Conservation (phyloP, 2,797 vertebrate species). For the Hephaestus fuliginosus region DNA sequence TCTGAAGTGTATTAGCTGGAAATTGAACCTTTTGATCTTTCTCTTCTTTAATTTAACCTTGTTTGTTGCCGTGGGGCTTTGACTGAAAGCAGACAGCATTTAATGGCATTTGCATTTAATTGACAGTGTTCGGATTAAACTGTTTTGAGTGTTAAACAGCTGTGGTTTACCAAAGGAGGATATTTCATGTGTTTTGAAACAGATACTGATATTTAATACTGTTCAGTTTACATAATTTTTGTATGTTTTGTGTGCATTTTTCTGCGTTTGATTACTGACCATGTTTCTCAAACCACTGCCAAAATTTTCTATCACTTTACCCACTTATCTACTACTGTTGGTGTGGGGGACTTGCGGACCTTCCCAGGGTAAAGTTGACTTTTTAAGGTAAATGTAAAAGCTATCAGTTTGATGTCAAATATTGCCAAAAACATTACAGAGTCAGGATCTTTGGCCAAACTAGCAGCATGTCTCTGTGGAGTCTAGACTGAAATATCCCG, state of each 20-base stretch:
- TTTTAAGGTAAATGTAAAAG: too few relatives aligned
- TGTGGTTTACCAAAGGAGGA: neutral
- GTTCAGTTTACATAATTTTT: neutral
- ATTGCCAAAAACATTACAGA: neutral
- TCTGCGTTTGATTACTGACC: neutral
- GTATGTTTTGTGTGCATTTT: neutral
- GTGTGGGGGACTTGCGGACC: neutral
- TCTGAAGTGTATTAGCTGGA: slow-evolving; percentile 54
- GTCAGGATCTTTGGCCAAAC: too few relatives aligned
- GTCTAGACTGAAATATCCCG: too few relatives aligned
- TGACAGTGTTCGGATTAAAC: slow-evolving; percentile 36
- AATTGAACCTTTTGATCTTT: slow-evolving; percentile 69
- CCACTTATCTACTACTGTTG: neutral
- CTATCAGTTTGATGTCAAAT: neutral
- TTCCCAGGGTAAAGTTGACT: neutral
- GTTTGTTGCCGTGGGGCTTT: slow-evolving; percentile 42
- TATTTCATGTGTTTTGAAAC: neutral
- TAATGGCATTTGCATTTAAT: slow-evolving; percentile 32
- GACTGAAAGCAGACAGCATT: slow-evolving; percentile 27
- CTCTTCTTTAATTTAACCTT: slow-evolving; percentile 54
- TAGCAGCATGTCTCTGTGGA: too few relatives aligned
- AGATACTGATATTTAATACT: neutral
- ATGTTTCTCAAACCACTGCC: neutral
- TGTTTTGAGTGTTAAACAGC: slow-evolving; percentile 33
- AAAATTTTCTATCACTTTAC: neutral